Evolutionary conservation across 2,888 invertebrate species (phyloP).

Genomic region (Limnephilus lunatus): DNA sequence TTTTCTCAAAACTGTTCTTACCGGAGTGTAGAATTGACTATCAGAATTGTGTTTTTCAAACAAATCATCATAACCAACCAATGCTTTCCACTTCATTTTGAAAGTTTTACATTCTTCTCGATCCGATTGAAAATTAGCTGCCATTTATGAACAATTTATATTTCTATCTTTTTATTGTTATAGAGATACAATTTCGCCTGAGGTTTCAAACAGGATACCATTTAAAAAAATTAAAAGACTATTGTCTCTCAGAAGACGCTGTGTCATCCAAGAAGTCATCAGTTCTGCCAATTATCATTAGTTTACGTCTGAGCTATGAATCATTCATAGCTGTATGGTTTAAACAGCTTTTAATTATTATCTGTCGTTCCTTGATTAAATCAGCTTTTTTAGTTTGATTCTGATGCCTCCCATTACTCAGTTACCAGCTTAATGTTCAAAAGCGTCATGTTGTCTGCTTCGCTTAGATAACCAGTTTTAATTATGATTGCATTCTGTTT

Average conservation of each 20-base stretch:
- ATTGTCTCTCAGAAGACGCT: background rate
- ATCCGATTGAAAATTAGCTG: background rate
- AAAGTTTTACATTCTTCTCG: background rate
- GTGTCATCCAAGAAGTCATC: background rate
- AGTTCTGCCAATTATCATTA: background rate
- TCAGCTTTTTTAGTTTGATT: background rate
- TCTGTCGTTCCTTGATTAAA: background rate
- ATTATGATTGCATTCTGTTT: slow-evolving; percentile 34
- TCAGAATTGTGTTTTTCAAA: too few relatives aligned
- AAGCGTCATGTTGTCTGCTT: slow-evolving; percentile 39
- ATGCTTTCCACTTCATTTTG: too few relatives aligned
- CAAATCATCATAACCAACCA: too few relatives aligned
- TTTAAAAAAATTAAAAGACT: background rate
- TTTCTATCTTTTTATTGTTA: background rate
- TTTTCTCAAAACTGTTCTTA: background rate
- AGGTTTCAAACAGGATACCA: background rate
- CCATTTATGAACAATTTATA: background rate
- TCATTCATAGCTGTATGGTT: background rate
- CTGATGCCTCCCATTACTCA: background rate
- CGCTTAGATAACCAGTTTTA: slow-evolving; percentile 26
- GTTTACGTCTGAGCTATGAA: background rate
- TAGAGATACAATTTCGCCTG: background rate
- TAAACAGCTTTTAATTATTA: background rate
- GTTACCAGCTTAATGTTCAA: background rate
- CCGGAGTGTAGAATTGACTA: too few relatives aligned